These are phyloP conservation scores for Gisinianus flammeolus DNA, from an alignment of 2,888 invertebrate species.

Conservation along the genomic window DNA sequence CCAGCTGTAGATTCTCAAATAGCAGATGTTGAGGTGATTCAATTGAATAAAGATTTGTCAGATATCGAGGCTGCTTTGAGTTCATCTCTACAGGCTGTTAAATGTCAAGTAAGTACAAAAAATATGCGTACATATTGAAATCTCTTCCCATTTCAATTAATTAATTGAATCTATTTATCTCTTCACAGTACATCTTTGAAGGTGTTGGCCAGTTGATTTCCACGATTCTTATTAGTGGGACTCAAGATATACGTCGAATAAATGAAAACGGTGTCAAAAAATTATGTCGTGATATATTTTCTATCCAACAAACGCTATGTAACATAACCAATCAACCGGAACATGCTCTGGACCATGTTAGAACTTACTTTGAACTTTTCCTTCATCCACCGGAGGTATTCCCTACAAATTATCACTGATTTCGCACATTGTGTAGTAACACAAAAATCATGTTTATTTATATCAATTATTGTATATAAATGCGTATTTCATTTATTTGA, in stretches of 20 bases:
- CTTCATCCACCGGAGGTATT: conserved; percentile 80
- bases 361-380: conserved; percentile 86
- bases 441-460: too few relatives aligned
- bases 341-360: conserved; percentile 84
- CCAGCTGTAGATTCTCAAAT: conserved; percentile 75
- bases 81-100: conserved; percentile 76
- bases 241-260: conserved; percentile 78
- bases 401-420: too few relatives aligned
- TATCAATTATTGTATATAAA: too few relatives aligned
- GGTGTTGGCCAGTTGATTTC: conserved; percentile 84
- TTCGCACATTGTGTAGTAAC: too few relatives aligned
- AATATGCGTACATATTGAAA: background rate
- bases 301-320: conserved; percentile 82
- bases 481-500: too few relatives aligned
- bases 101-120: conserved; percentile 71
- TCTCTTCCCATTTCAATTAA: too few relatives aligned
- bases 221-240: conserved; percentile 79
- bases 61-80: conserved; percentile 79
- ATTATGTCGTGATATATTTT: conserved; percentile 84
- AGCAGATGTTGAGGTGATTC: conserved; percentile 76
- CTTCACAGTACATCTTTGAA: conserved; percentile 82
- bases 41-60: conserved; percentile 77
- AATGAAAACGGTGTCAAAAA: conserved; percentile 82
- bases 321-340: conserved; percentile 82
- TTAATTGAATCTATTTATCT: conserved; percentile 45